Base-by-base conservation (phyloP, 2,888 invertebrate species). In the Leptopilina drosophilae region DNA sequence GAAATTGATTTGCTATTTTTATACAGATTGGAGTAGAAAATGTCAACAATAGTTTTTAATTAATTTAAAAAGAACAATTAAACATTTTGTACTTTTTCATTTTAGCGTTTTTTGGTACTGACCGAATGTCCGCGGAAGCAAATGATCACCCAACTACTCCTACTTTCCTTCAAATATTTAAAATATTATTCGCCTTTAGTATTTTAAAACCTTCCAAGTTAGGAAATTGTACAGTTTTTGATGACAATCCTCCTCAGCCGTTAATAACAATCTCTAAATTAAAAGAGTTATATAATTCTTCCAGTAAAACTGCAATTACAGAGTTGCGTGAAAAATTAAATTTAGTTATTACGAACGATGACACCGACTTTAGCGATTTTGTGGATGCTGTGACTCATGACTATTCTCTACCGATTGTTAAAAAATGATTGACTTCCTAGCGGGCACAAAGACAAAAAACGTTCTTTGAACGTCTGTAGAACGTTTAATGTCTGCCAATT, bases 121-220 rank as follows among this genome's bases (percentile, higher is more conserved):
- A 4, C 12, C 56, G 56, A 56, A 56, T 56, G 56, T 56, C 56
- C 12, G 56, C 56, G 56, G 56, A 5, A 56, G 56, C 56, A 1
- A 56, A 56, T 56, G 3, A 26, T 26, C 3, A 2, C 3, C 26
- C 3, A 2, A 26, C 3, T 2, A 26, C 1, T 26, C 3, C 26
- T 26, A 26, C 56, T n/a, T 59, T 59, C 56, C 56, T 59, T 59
- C 56, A 59, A 59, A n/a, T 59, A 6, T 59, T n/a, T 59, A 59
- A 59, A 59, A 59, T 59, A 59, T 7, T 59, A n/a, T 59, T n/a
- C 0, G 56, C 56, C 1, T n/a, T 2, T n/a, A 59, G 56, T 59
- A 59, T 59, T 59, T 59, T 59, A n/a, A 59, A 59, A 59, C 56
- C 56, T 59, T n/a, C 56, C n/a, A 59, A 59, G n/a, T 2, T 5